Evolutionary conservation across 2,888 invertebrate species (phyloP), one percentile per base, ranked within the genome.

Genomic region (Slavum lentiscoides): DNA sequence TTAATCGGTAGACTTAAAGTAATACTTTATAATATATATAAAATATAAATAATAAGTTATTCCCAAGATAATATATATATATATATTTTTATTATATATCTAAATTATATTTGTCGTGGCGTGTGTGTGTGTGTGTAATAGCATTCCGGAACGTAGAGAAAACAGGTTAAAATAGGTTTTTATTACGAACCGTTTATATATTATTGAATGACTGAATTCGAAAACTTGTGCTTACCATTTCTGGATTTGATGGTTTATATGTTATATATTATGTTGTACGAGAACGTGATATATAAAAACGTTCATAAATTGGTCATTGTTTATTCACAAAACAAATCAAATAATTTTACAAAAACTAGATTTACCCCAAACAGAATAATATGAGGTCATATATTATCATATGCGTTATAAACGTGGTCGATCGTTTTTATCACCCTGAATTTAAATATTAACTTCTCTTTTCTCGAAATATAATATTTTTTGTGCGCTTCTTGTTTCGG

Each of bases 191-290:
- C 23, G 70, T 43, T n/a, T 61, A 19, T 59, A 43, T 69, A 69
- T 49, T 61, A 49, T 30, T 30, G 30, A 30, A 30, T 30, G 30
- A 4, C n/a, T 15, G n/a, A 39, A 55, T 62, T 68, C 53, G 13
- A 62, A 30, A 70, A 80, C 70, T 70, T 39, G 69, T 70, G 70
- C 64, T 80, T 70, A 64, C 70, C 77, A 55, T 80, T 69, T 70
- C 55, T 64, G 69, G 37, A 77, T 62, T 62, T 64, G 64, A 70
- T 70, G 62, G 13, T 49, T 49, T 49, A 15, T 49, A 13, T 15
- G 1, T 49, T 11, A 49, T 15, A 13, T 49, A 49, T 13, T 69
- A 43, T 49, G 49, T 49, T 13, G 9, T 59, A 15, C 59, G 68
- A 23, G 68, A 61, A 77, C 76, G 77, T 70, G 62, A 77, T 49